Evolutionary conservation across 2,888 invertebrate species (phyloP), one percentile per base, ranked within the genome.

Genomic region (Macropis europaea): DNA sequence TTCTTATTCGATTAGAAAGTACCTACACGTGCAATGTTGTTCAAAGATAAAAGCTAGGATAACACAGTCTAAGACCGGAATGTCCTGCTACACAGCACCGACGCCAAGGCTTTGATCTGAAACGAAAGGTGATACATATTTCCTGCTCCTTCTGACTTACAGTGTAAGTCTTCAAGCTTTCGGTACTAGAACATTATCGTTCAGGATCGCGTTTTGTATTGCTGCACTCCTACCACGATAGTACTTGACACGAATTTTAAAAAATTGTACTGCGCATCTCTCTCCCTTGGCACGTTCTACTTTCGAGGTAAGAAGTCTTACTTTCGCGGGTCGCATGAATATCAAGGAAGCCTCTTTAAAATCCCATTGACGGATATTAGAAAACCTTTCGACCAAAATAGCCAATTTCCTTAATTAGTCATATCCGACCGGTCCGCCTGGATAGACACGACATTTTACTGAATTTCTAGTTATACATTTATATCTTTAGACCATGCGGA

Each of bases 161-260:
- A 24, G 26, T 50, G 48, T 36, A 62, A 69, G 50, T 52, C 56
- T 60, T 45, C 34, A 40, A 48, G 40, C 38, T 53, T 52, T 62
- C 40, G 40, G 32, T 52, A 42, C 32, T 38, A 32, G 59, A 71
- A 62, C 67, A 72, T 72, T 73, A 67, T 71, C 73, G 71, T 53
- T 66, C 73, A 38, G 52, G 56, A 73, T 66, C 71, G 72, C 53
- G 38, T 54, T 57, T 61, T 62, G 34, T 47, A 11, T 47, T n/a
- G 66, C 36, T 48, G 36, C 50, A 32, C 66, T 66, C 52, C 56
- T 42, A 7, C 43, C 60, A 42, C 72, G 67, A 60, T 62, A 43
- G 50, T 34, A 45, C 73, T 71, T 73, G 73, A 73, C 73, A 73
- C 60, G 72, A 59, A 72, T 73, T 73, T 67, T 54, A 56, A 61